These are phyloP conservation scores for Tortrix viridana DNA, from an alignment of 2,888 invertebrate genomes.

Conservation along the genomic window DNA sequence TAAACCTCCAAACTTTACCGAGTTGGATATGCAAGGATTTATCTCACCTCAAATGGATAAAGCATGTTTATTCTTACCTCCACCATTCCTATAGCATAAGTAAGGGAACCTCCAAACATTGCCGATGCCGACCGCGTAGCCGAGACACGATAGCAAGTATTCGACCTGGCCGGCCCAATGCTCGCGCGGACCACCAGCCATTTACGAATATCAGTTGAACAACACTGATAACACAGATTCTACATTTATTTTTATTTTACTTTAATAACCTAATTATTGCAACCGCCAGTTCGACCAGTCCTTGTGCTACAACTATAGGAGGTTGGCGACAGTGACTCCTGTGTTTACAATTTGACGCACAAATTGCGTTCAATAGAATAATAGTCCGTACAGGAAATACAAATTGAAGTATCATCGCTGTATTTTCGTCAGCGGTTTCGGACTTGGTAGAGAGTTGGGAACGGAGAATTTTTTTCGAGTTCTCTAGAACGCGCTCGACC, in stretches of 20 bases:
- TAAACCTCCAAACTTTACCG: too few species aligned
- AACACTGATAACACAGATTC: slow-evolving; percentile 28
- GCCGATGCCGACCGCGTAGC: slow-evolving; percentile 93
- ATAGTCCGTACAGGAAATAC: slow-evolving; percentile 28
- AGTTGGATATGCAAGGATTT: too few species aligned
- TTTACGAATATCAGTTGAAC: slow-evolving; percentile 49
- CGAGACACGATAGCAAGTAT: slow-evolving; percentile 91
- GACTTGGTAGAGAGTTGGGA: too few species aligned
- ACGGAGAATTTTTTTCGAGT: too few species aligned
- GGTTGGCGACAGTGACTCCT: slow-evolving; percentile 24
- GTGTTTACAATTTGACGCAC: slow-evolving; percentile 17
- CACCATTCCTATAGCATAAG: slow-evolving; percentile 93
- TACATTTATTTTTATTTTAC: slow-evolving; percentile 6
- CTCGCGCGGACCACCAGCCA: slow-evolving; percentile 78
- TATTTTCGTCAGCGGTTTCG: slow-evolving; percentile 28
- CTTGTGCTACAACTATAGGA: slow-evolving; percentile 29
- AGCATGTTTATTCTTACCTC: slow-evolving; percentile 82
- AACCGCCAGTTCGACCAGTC: slow-evolving; percentile 8
- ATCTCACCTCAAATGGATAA: too few species aligned
- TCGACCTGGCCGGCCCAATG: slow-evolving; percentile 90
- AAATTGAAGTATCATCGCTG: slow-evolving; percentile 21
- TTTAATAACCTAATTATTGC: slow-evolving; percentile 19
- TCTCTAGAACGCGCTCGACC: too few species aligned
- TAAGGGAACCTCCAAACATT: slow-evolving; percentile 95
- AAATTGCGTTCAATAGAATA: slow-evolving; percentile 44